Percentiles rank a stretch among this genome's conserved stretches.
phyloP scores from a whole-genome alignment of 2,888 invertebrate genomes.

The Nezara viridula region DNA sequence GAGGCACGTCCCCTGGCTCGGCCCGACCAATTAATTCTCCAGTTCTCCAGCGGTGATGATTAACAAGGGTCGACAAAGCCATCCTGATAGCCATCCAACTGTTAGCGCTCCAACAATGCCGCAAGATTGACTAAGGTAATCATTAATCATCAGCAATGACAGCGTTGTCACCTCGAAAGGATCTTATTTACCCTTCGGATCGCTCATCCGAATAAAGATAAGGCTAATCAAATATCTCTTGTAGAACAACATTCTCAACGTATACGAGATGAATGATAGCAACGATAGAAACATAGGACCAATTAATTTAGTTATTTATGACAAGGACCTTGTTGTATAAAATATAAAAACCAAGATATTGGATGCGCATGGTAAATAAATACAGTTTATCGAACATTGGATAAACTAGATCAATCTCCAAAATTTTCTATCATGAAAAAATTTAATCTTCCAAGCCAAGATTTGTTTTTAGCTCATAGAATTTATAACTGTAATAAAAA shows the following conservation, averaged over 20 bases:
- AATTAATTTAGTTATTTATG: too few species aligned
- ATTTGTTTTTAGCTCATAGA: too few species aligned
- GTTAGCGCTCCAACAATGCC: neutral
- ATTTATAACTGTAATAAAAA: too few species aligned
- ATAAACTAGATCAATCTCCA: too few species aligned
- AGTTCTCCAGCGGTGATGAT: neutral
- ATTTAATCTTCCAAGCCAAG: too few species aligned
- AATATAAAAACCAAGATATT: too few species aligned
- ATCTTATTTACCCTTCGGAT: neutral
- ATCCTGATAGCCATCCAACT: neutral
- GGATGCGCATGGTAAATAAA: too few species aligned
- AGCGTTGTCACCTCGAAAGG: neutral
- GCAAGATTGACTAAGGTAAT: neutral
- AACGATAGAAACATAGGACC: too few species aligned
- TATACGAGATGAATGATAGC: neutral
- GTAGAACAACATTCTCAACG: neutral
- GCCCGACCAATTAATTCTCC: neutral
- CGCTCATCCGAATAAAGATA: neutral
- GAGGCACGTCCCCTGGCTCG: neutral
- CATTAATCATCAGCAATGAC: neutral
- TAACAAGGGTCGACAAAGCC: slow-evolving; percentile 7
- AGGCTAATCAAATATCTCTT: neutral
- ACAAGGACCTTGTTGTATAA: too few species aligned
- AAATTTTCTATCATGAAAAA: too few species aligned
- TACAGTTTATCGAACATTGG: too few species aligned